Conservation (phyloP, 2,888 invertebrate genomes). For the Amblyteles armatorius region DNA sequence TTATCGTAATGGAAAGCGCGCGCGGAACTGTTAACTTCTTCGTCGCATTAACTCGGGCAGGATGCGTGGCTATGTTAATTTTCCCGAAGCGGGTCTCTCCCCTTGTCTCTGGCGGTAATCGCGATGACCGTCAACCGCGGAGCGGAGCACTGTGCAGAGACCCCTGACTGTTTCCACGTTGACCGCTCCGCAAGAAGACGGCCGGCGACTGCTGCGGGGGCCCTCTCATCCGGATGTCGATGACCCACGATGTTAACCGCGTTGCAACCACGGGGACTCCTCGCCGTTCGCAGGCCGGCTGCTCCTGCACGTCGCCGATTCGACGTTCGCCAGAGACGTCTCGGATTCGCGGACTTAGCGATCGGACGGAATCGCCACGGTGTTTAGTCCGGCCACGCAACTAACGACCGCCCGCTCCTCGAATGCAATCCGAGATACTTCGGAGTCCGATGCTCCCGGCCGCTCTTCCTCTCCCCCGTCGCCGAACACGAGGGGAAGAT, state of each 20-base stretch:
- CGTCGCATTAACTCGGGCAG: conserved; percentile 73
- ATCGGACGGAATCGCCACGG: conserved; percentile 49
- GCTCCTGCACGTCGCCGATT: conserved; percentile 13
- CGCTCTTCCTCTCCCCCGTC: background rate
- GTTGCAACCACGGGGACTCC: background rate
- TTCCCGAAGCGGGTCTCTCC: conserved; percentile 31
- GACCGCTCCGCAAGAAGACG: conserved; percentile 12
- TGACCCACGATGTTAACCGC: conserved; percentile 68
- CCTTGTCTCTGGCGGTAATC: conserved; percentile 43
- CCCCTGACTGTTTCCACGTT: conserved; percentile 12
- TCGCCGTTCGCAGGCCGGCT: background rate
- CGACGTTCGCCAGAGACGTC: conserved; percentile 29
- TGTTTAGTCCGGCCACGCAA: conserved; percentile 53
- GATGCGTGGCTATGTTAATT: conserved; percentile 72
- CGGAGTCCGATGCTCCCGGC: background rate
- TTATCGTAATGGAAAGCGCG: conserved; percentile 16
- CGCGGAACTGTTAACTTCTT: conserved; percentile 62
- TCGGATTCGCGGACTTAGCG: conserved; percentile 54
- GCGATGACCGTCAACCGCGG: conserved; percentile 66
- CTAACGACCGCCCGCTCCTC: conserved; percentile 50
- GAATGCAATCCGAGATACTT: conserved; percentile 28
- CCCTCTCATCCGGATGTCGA: conserved; percentile 71
- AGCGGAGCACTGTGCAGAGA: conserved; percentile 2
- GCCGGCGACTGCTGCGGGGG: conserved; percentile 15
- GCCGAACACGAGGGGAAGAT: conserved; percentile 12